Base-by-base conservation (phyloP, 2,888 invertebrate genomes). In the Eupithecia insigniata region DNA sequence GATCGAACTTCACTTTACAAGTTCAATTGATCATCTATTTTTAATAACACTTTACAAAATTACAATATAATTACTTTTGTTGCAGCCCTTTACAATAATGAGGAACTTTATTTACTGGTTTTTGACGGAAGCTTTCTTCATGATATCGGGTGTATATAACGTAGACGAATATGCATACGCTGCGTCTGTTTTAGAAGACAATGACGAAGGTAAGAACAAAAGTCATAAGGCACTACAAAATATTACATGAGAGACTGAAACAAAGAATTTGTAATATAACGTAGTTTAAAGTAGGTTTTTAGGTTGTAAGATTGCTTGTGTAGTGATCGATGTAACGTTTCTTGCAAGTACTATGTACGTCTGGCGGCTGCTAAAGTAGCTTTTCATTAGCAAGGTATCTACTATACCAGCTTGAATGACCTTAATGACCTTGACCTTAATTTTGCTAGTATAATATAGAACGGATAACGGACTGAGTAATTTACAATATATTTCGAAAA, bases 101-200 rank as follows among this genome's bases (percentile, higher is more conserved):
- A 84, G 83, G 39, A 89, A 86, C 77, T 86, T 93, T 28, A 58
- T 92, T 10, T 83, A 85, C 55, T 94, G 93, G 93, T 70, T 93
- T 70, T 66, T 92, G 61, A 84, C 89, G 12, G 92, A 94, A 78
- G 74, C 83, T 7, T 65, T 90, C 32, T 76, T 93, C 62, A 55
- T 93, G 28, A 69, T 90, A 69, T 82, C 87, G 2, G 86, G 87
- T 72, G 51, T 91, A 10, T 85, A 86, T 61, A 86, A 89, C 68
- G 83, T 84, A 81, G 87, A 88, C 58, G 81, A 85, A 46, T 84
- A 86, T 67, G 80, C 83, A 0, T 88, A 88, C 69, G 89, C 55
- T 26, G 55, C 89, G 8, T 79, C 79, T 12, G 77, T 75, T 32
- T 12, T 64, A 64, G 71, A 84, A 3, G 86, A 87, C 2, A 84